Evolutionary conservation across 2,797 vertebrate species (phyloP).

Genomic region (Lutjanus argentimaculatus): DNA sequence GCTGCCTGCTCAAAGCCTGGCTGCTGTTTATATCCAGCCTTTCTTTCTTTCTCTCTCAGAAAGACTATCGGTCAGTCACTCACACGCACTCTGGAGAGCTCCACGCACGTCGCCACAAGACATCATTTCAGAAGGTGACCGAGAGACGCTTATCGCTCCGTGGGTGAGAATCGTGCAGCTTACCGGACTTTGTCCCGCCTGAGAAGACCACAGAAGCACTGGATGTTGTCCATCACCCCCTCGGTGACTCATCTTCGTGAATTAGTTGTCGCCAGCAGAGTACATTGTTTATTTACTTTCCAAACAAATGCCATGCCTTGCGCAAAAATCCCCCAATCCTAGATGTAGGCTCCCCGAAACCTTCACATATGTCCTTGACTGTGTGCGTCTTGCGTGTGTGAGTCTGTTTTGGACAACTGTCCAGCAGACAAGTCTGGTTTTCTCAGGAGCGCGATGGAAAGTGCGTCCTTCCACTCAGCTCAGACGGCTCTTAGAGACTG

Average conservation of each 20-base stretch:
- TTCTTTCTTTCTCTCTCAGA: slow-evolving; percentile 51
- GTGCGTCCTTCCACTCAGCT: slow-evolving; percentile 57
- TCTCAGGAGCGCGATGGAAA: slow-evolving; percentile 33
- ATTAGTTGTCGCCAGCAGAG: slow-evolving; percentile 64
- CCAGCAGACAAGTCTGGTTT: slow-evolving; percentile 20
- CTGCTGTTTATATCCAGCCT: slow-evolving; percentile 77
- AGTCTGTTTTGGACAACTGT: slow-evolving; percentile 1
- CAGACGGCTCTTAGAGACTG: slow-evolving; percentile 40
- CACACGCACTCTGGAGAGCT: slow-evolving; percentile 68
- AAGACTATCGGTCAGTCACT: slow-evolving; percentile 61
- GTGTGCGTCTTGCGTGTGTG: slow-evolving; percentile 3
- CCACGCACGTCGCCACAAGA: slow-evolving; percentile 65
- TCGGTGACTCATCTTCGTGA: slow-evolving; percentile 66
- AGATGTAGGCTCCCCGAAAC: slow-evolving; percentile 4
- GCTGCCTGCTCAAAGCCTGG: slow-evolving; percentile 61
- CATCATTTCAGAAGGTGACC: slow-evolving; percentile 78
- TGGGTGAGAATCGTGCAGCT: slow-evolving; percentile 55
- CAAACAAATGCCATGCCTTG: slow-evolving; percentile 64
- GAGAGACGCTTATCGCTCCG: slow-evolving; percentile 55
- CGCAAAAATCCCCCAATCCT: slow-evolving; percentile 17
- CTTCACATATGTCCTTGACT: slow-evolving; percentile 14
- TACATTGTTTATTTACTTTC: slow-evolving; percentile 65
- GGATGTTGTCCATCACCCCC: slow-evolving; percentile 20
- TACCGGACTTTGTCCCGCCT: slow-evolving; percentile 53
- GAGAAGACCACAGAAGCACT: slow-evolving; percentile 46